Conservation (phyloP, 2,888 invertebrate species). For the Mythimna albipuncta region DNA sequence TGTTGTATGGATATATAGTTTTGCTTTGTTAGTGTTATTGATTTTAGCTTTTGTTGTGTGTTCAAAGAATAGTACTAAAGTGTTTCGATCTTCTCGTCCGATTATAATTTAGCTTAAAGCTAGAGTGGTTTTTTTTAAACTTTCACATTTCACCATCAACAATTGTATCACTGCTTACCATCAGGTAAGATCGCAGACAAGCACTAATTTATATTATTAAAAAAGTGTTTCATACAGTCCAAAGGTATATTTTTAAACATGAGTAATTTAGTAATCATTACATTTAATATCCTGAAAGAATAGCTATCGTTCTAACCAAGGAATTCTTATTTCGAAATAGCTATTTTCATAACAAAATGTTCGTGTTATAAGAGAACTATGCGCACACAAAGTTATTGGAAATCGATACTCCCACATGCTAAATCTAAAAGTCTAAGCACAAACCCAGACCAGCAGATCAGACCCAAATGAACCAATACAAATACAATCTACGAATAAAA, state of each 20-base stretch:
- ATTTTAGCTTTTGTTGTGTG: slow-evolving; percentile 10
- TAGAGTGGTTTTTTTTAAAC: too few relatives aligned
- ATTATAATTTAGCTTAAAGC: too few relatives aligned
- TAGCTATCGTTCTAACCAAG: not conserved
- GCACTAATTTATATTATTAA: too few relatives aligned
- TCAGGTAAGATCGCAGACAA: too few relatives aligned
- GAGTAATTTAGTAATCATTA: not conserved
- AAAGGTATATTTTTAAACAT: not conserved
- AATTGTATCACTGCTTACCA: too few relatives aligned
- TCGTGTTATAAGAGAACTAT: not conserved
- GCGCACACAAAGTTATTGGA: slow-evolving; percentile 28
- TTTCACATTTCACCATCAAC: too few relatives aligned
- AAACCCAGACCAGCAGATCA: slow-evolving; percentile 20
- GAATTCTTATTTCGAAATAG: not conserved
- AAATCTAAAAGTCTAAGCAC: slow-evolving; percentile 37
- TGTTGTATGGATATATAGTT: slow-evolving; percentile 27
- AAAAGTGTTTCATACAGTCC: not conserved
- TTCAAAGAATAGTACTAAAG: not conserved
- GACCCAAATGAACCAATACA: slow-evolving; percentile 54
- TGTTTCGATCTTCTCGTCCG: too few relatives aligned
- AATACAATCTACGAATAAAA: slow-evolving; percentile 68
- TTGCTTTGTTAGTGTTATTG: slow-evolving; percentile 18
- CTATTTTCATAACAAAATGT: not conserved
- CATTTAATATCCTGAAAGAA: not conserved
- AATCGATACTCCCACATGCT: slow-evolving; percentile 29